These are phyloP conservation scores for Leptosomus discolor DNA, from an alignment of 2,113 vertebrate genomes.

Conservation along the genomic window DNA sequence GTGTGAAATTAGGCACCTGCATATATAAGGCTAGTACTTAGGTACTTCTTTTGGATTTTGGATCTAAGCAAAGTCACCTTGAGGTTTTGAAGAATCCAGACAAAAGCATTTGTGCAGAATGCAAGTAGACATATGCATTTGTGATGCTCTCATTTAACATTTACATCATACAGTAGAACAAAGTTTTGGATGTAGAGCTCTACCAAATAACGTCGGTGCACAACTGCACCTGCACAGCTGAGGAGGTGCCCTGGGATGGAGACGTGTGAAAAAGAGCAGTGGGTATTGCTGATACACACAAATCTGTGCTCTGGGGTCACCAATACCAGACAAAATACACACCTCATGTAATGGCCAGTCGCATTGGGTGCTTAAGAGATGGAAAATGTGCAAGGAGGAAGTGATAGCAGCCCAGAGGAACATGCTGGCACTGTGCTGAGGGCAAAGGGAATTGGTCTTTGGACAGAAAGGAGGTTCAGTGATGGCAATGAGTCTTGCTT, in stretches of 20 bases:
- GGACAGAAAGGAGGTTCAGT: not conserved
- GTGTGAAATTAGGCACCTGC: not conserved
- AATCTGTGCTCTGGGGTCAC: not conserved
- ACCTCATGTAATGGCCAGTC: not conserved
- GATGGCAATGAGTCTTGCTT: not conserved
- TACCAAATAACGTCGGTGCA: not conserved
- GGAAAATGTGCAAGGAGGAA: not conserved
- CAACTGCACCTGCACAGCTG: not conserved
- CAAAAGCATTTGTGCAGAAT: not conserved
- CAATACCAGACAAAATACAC: not conserved
- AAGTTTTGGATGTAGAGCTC: not conserved
- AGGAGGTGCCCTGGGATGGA: not conserved
- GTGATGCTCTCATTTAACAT: not conserved
- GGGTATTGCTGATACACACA: not conserved
- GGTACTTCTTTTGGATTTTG: not conserved
- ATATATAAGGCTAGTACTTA: not conserved
- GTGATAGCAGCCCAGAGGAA: not conserved
- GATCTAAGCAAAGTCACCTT: not conserved
- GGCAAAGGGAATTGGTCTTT: not conserved
- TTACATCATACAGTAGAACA: no score
- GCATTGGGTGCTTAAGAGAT: not conserved
- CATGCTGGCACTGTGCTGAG: not conserved
- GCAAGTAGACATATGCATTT: rapidly evolving
- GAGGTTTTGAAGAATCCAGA: not conserved
- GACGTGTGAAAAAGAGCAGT: not conserved